phyloP scores from a whole-genome alignment of 1,140 invertebrate genomes.

The Panonychus citri region DNA sequence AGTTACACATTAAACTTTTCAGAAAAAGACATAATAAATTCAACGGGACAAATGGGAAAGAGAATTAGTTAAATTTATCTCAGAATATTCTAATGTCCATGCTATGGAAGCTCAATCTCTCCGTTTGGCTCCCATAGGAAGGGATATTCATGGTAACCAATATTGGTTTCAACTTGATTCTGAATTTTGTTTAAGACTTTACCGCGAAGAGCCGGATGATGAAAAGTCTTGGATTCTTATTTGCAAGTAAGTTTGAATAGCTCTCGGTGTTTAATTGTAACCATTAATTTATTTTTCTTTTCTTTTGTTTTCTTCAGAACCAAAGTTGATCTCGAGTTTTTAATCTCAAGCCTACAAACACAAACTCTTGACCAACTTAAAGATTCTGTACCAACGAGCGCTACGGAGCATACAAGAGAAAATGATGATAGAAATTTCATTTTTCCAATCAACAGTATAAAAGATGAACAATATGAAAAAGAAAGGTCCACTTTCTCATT shows the following conservation, averaged over 20 bases:
- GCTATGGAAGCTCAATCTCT: conserved; percentile 49
- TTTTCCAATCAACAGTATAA: background rate
- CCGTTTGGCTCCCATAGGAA: conserved; percentile 58
- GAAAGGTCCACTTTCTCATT: too few relatives aligned
- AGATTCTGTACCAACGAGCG: too few relatives aligned
- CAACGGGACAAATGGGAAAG: conserved; percentile 70
- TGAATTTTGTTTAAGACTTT: conserved; percentile 66
- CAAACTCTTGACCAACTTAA: too few relatives aligned
- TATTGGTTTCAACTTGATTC: conserved; percentile 85
- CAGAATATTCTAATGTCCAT: conserved; percentile 62
- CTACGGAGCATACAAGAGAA: too few relatives aligned
- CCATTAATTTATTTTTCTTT: too few relatives aligned
- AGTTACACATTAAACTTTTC: conserved; percentile 67
- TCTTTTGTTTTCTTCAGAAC: too few relatives aligned
- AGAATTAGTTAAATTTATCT: conserved; percentile 66
- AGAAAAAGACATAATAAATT: conserved; percentile 55
- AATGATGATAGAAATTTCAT: conserved; percentile 1
- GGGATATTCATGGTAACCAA: conserved; percentile 59
- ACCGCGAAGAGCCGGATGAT: conserved; percentile 80
- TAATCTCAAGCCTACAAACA: too few relatives aligned
- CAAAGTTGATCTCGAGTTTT: too few relatives aligned
- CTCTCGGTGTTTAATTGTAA: background rate
- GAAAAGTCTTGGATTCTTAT: conserved; percentile 72
- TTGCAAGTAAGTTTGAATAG: conserved; percentile 25
- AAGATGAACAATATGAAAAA: background rate